Base-by-base conservation (phyloP, 2,113 vertebrate genomes). In the Cynoglossus semilaevis region DNA sequence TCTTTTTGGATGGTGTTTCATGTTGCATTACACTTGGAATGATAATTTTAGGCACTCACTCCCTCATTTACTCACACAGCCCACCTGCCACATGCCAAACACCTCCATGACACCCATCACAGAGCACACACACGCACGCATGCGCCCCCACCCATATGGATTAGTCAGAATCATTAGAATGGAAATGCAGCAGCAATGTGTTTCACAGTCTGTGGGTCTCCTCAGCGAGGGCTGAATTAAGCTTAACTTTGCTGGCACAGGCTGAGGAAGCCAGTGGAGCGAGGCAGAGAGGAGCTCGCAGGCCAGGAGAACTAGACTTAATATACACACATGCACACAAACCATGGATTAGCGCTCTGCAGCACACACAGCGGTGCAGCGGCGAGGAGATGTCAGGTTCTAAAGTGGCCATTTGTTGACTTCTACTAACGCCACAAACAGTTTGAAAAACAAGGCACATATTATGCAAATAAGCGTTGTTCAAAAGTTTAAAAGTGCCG, bases 341-440 rank as follows among this genome's bases (percentile, higher is more conserved):
- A 62, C 51, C 48, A 34, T 15, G 70, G 83, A 87, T 88, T 87
- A 87, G 59, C 72, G 71, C 78, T 76, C 65, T 55, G 67, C 66
- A 70, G 57, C 68, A 85, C 67, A 35, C 68, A 64, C 63, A 58
- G 67, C 18, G 18, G 60, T 58, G 70, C 72, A 77, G 77, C 67
- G 70, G 66, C 78, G 79, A 82, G 40, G 72, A 76, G 72, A 81
- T 74, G 83, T 87, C 83, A 66, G 53, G 72, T 85, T 87, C 84
- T 82, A 29, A 87, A 87, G 83, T 88, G 85, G 79, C 61, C 80
- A 85, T 88, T 89, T 87, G 85, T 88, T 77, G 82, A 80, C 67
- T 85, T 80, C 41, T 42, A 57, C 70, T 77, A 79, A 84, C 82
- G 76, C 73, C 63, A 77, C 52, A 71, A 73, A 81, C 79, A 81